Percentiles rank a stretch among this genome's conserved stretches.
These are phyloP conservation scores for Campylomormyrus tamandua DNA, from an alignment of 2,113 vertebrate species.

Conservation along the genomic window DNA sequence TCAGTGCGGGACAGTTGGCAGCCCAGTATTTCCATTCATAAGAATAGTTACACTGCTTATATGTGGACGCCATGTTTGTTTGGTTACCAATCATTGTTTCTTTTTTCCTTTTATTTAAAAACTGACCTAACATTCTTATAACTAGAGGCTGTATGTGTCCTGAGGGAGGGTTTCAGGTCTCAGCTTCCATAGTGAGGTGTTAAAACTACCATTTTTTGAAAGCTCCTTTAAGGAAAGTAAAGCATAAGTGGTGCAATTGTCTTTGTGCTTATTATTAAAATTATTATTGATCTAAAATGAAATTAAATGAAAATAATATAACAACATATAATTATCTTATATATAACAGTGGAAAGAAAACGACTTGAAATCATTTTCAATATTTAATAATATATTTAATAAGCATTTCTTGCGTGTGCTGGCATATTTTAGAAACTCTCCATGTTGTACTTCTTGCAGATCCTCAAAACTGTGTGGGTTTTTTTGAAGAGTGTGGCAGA, in stretches of 20 bases:
- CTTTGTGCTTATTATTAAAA: not conserved
- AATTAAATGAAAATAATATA: not conserved
- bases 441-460: conserved; percentile 17
- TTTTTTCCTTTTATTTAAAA: not conserved
- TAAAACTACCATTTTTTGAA: not conserved
- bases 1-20: not conserved
- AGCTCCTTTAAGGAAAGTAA: not conserved
- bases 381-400: not conserved
- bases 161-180: not conserved
- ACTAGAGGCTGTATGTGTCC: not conserved
- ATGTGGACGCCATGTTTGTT: not conserved
- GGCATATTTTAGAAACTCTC: conserved; percentile 12
- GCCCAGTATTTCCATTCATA: not conserved
- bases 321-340: not conserved
- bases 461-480: not conserved
- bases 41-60: not conserved
- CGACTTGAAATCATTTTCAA: not conserved
- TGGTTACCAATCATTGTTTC: not conserved
- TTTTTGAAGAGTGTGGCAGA: not conserved
- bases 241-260: not conserved
- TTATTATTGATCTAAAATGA: not conserved
- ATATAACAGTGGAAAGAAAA: not conserved
- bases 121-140: not conserved
- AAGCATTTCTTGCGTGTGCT: not conserved
- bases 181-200: not conserved